Percentiles rank a stretch among this genome's conserved stretches.
Evolutionary conservation across 1,140 invertebrate genomes (phyloP).

Genomic region (Drosophila insularis): DNA sequence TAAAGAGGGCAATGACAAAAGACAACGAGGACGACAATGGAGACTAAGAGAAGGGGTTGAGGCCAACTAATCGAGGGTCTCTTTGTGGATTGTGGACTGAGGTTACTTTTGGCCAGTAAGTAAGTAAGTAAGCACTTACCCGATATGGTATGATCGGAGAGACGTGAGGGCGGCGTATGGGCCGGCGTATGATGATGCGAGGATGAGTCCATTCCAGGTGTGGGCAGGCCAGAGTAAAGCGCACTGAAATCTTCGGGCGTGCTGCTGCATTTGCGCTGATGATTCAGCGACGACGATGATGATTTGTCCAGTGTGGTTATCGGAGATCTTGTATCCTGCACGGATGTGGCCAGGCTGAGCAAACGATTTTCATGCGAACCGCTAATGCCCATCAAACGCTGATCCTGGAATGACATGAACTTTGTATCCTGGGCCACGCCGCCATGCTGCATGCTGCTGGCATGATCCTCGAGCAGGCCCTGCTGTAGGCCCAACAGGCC

Average conservation of each 20-base stretch:
- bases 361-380: slow-evolving; percentile 82
- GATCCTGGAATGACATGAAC: slow-evolving; percentile 84
- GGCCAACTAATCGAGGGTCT: slow-evolving; percentile 27
- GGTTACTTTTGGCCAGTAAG: background rate
- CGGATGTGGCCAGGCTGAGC: slow-evolving; percentile 75
- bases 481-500: slow-evolving; percentile 88
- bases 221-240: slow-evolving; percentile 86
- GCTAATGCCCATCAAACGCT: slow-evolving; percentile 83
- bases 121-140: slow-evolving; percentile 52
- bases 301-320: slow-evolving; percentile 82
- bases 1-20: background rate
- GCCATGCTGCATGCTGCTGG: slow-evolving; percentile 82
- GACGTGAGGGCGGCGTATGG: slow-evolving; percentile 84
- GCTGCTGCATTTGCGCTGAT: slow-evolving; percentile 89
- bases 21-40: background rate
- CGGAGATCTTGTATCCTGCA: slow-evolving; percentile 82
- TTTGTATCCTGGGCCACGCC: slow-evolving; percentile 79
- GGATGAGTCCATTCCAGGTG: slow-evolving; percentile 81
- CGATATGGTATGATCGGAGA: slow-evolving; percentile 82
- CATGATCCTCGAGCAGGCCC: slow-evolving; percentile 89
- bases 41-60: slow-evolving; percentile 20
- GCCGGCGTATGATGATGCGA: slow-evolving; percentile 85
- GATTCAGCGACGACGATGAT: slow-evolving; percentile 82
- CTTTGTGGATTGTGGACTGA: slow-evolving; percentile 34
- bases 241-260: slow-evolving; percentile 91